Conservation (phyloP, 2,797 vertebrate genomes). For the Alcedo atthis region DNA sequence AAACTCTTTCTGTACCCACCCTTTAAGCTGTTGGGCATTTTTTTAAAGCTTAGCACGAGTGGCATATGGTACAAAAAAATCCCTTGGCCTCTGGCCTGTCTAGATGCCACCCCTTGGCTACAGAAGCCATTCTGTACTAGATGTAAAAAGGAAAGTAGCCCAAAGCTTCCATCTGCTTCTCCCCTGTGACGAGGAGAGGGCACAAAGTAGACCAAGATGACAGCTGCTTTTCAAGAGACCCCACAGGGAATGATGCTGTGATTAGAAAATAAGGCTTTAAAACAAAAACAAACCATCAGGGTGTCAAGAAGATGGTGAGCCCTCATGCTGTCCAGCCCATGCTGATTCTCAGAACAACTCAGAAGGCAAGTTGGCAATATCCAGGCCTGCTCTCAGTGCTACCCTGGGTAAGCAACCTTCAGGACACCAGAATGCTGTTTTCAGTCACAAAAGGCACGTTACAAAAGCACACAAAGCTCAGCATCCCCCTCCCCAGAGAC, state of each 20-base stretch:
- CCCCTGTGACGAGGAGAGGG: not conserved
- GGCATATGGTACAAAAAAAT: not conserved
- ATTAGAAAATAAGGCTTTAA: not conserved
- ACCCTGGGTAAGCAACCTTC: not conserved
- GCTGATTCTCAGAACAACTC: not conserved
- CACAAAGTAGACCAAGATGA: not conserved
- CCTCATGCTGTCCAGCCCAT: not conserved
- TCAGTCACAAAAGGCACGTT: not conserved
- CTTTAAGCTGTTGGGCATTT: not conserved
- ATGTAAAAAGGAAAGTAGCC: not conserved
- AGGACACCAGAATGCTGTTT: not conserved
- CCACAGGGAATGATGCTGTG: not conserved
- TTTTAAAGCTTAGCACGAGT: not conserved
- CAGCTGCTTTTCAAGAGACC: constrained; percentile 4
- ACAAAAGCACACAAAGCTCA: not conserved
- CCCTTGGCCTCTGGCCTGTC: not conserved
- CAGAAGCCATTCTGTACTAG: not conserved
- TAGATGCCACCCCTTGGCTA: not conserved
- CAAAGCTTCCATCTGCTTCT: constrained; percentile 25
- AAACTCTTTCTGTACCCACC: not conserved
- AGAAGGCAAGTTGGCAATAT: not conserved
- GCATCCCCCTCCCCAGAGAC: not conserved
- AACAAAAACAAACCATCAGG: not conserved
- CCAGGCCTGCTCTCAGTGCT: not conserved
- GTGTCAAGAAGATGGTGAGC: not conserved